phyloP scores from a whole-genome alignment of 2,888 invertebrate species.

The Lycocerus yunnanus region DNA sequence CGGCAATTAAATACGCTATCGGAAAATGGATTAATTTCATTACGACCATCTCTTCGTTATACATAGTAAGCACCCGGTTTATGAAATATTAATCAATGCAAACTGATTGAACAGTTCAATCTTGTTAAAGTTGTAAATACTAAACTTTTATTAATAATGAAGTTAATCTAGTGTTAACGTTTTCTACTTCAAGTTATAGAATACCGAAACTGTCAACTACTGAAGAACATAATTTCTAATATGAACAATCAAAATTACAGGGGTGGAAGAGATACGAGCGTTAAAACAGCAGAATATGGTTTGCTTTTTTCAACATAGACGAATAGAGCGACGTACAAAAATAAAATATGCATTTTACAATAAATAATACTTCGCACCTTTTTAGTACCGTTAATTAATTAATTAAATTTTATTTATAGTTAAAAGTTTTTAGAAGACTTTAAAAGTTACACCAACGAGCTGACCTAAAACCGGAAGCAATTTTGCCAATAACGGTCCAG shows the following conservation, averaged over 20 bases:
- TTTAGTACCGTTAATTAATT: not conserved
- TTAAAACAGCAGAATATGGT: not conserved
- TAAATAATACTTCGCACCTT: not conserved
- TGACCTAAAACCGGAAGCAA: not conserved
- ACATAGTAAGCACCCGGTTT: not conserved
- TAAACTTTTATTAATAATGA: not conserved
- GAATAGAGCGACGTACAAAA: not conserved
- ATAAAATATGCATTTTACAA: not conserved
- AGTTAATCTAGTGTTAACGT: slow-evolving; percentile 1
- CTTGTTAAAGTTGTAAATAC: not conserved
- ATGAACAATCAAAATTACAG: not conserved
- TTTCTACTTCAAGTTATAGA: not conserved
- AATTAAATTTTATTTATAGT: not conserved
- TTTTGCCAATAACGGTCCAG: not conserved
- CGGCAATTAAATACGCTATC: not conserved
- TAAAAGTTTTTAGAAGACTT: not conserved
- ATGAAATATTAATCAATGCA: not conserved
- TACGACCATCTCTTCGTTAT: not conserved
- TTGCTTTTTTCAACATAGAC: not conserved
- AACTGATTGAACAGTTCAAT: not conserved
- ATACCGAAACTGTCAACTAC: not conserved
- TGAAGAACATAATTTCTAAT: not conserved
- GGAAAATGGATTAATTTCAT: not conserved
- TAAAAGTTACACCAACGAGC: not conserved
- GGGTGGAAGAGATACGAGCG: not conserved